Conservation (phyloP, 2,888 invertebrate species). For the Xylota segnis region DNA sequence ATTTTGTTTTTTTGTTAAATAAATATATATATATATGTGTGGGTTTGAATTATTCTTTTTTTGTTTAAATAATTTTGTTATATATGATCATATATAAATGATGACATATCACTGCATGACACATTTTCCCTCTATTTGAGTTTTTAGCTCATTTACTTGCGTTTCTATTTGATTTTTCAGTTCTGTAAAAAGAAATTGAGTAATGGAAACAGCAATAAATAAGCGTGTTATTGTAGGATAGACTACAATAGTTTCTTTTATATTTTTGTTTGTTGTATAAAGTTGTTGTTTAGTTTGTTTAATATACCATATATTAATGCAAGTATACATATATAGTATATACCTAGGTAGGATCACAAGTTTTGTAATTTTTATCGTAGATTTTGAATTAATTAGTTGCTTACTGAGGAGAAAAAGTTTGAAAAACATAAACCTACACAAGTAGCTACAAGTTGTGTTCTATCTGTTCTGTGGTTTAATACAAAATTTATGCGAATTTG, state of each 20-base stretch:
- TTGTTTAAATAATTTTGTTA: conserved; percentile 75
- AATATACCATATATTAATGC: conserved; percentile 71
- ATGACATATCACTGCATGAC: conserved; percentile 94
- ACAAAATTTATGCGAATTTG: too few species aligned
- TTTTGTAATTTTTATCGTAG: conserved; percentile 57
- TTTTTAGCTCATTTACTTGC: conserved; percentile 98
- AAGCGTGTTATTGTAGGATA: conserved; percentile 84
- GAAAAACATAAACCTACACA: not conserved
- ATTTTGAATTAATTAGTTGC: conserved; percentile 7
- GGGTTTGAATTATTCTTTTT: conserved; percentile 75
- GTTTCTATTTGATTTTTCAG: conserved; percentile 98
- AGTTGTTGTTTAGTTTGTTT: conserved; percentile 50
- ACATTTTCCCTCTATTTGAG: conserved; percentile 98
- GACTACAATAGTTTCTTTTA: conserved; percentile 81
- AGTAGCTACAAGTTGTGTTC: too few species aligned
- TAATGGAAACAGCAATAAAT: conserved; percentile 85
- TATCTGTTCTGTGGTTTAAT: too few species aligned
- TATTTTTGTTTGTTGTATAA: conserved; percentile 78
- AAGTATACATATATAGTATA: conserved; percentile 71
- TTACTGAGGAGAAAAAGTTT: too few species aligned
- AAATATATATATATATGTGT: conserved; percentile 76
- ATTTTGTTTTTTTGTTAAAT: conserved; percentile 63
- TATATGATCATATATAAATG: conserved; percentile 79
- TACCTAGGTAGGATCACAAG: conserved; percentile 63
- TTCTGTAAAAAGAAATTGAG: conserved; percentile 90